Percentiles rank a stretch among this genome's conserved stretches.
These are phyloP conservation scores for Xestobium rufovillosum DNA, from an alignment of 2,888 invertebrate genomes.

Conservation along the genomic window DNA sequence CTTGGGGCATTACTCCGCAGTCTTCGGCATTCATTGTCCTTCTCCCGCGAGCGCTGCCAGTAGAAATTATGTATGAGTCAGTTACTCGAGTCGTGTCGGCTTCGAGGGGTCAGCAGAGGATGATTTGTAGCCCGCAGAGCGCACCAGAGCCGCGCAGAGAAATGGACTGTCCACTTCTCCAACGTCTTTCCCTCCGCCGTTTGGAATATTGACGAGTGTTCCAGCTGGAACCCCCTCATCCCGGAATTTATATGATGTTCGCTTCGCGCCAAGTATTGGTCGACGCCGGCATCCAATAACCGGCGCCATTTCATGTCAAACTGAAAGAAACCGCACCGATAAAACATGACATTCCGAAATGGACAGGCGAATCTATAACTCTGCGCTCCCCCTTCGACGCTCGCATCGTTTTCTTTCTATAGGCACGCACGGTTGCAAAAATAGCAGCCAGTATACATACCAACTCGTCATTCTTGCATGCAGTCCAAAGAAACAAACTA, in stretches of 20 bases:
- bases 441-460: too few species aligned
- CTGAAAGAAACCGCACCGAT: conserved; percentile 42
- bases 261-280: conserved; percentile 39
- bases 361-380: conserved; percentile 36
- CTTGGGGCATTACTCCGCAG: too few species aligned
- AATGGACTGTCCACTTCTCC: conserved; percentile 42
- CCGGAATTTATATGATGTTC: conserved; percentile 45
- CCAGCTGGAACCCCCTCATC: conserved; percentile 32
- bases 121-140: conserved; percentile 35
- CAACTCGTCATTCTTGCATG: too few species aligned
- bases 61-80: too few species aligned
- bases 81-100: too few species aligned
- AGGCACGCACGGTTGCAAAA: too few species aligned
- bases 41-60: too few species aligned
- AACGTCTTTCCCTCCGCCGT: conserved; percentile 26
- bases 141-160: conserved; percentile 35
- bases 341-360: conserved; percentile 42
- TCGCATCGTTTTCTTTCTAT: too few species aligned
- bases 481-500: too few species aligned
- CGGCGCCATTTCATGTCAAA: conserved; percentile 41
- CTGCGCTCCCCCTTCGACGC: too few species aligned
- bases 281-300: conserved; percentile 41
- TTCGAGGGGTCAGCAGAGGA: conserved; percentile 33
- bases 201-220: conserved; percentile 36
- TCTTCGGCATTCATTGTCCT: too few species aligned